phyloP scores from a whole-genome alignment of 2,888 invertebrate genomes.

The Mechanitis messenoides region DNA sequence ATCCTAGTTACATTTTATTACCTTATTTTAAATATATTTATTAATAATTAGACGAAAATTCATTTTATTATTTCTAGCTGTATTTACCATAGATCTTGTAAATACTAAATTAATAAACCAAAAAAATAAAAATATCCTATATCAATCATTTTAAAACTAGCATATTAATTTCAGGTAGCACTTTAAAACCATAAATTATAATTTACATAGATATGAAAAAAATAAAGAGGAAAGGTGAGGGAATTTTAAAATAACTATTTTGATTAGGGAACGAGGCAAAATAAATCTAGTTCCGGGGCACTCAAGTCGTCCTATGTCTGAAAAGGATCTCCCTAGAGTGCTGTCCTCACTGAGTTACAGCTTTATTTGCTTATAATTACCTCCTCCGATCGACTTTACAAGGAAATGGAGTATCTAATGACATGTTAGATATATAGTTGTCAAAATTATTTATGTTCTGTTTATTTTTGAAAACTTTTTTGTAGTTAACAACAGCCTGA shows the following conservation, averaged over 20 bases:
- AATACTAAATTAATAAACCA: background rate
- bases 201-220: background rate
- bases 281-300: conserved; percentile 37
- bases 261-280: background rate
- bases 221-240: background rate
- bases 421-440: too few species aligned
- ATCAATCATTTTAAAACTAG: too few species aligned
- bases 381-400: conserved; percentile 17
- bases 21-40: too few species aligned
- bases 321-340: conserved; percentile 48
- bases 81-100: too few species aligned
- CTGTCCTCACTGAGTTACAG: conserved; percentile 44
- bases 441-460: too few species aligned
- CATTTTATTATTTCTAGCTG: too few species aligned
- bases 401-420: background rate
- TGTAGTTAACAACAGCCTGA: too few species aligned
- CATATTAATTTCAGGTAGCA: background rate
- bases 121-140: background rate
- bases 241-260: background rate
- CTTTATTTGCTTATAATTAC: conserved; percentile 47
- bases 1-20: too few species aligned
- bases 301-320: conserved; percentile 45
- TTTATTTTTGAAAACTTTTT: too few species aligned
- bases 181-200: background rate
- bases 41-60: too few species aligned